A percentile compares a stretch with the other conserved stretches of the same genome.
Conservation (phyloP, 2,113 vertebrate species). For the Podocnemis expansa region DNA sequence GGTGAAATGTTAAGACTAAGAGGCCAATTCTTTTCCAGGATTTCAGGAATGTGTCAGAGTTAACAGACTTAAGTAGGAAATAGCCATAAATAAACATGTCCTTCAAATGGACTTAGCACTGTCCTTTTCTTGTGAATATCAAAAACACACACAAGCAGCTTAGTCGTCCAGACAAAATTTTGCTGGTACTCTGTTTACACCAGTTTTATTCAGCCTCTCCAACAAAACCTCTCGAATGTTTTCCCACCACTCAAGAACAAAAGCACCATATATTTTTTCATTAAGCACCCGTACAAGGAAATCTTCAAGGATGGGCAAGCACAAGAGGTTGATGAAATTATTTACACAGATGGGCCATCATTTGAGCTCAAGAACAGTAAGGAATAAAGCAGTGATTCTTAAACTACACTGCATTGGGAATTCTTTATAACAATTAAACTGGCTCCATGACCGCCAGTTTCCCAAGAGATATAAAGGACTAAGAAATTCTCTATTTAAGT, state of each 20-base stretch:
- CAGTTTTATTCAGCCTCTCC: slow-evolving; percentile 44
- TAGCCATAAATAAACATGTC: slow-evolving; percentile 64
- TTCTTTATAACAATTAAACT: slow-evolving; percentile 21
- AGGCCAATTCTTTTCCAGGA: slow-evolving; percentile 48
- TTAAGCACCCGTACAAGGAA: slow-evolving; percentile 53
- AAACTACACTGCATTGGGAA: slow-evolving; percentile 24
- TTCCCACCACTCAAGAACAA: slow-evolving; percentile 66
- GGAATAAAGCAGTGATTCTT: slow-evolving; percentile 29
- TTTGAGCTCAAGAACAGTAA: slow-evolving; percentile 53
- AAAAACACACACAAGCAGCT: slow-evolving; percentile 18
- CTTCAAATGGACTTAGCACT: slow-evolving; percentile 55
- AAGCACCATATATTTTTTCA: slow-evolving; percentile 61
- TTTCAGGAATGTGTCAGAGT: slow-evolving; percentile 40
- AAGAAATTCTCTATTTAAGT: slow-evolving; percentile 15
- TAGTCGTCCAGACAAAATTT: slow-evolving; percentile 54
- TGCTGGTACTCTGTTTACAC: not conserved
- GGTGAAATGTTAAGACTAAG: slow-evolving; percentile 32
- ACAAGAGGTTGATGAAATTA: slow-evolving; percentile 59
- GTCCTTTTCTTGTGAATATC: slow-evolving; percentile 46
- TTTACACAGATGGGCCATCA: slow-evolving; percentile 55
- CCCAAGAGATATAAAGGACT: not conserved
- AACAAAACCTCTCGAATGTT: slow-evolving; percentile 37
- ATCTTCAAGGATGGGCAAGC: slow-evolving; percentile 72
- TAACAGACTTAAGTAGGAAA: slow-evolving; percentile 55
- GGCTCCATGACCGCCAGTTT: not conserved